These are phyloP conservation scores for Cephus cinctus DNA, from an alignment of 1,140 invertebrate genomes.

Conservation along the genomic window DNA sequence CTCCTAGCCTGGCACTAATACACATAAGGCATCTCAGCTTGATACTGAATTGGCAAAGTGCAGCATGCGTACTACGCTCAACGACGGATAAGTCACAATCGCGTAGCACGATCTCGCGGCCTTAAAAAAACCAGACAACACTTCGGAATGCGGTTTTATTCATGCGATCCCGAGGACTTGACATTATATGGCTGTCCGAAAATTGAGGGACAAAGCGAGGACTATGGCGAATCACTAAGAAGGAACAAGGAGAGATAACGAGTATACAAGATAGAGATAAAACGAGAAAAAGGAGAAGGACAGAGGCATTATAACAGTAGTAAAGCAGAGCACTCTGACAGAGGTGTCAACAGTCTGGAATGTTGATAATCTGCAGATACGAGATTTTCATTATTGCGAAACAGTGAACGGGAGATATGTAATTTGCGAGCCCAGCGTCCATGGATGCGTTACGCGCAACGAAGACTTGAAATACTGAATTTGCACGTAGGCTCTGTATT, in stretches of 20 bases:
- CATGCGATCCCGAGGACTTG: conserved; percentile 16
- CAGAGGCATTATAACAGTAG: neutral
- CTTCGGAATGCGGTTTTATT: conserved; percentile 14
- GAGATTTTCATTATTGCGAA: conserved; percentile 13
- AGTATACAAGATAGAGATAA: neutral
- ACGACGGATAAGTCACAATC: too few species aligned
- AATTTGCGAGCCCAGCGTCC: too few species aligned
- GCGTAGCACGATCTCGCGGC: neutral
- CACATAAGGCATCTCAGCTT: too few species aligned
- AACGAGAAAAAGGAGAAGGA: conserved; percentile 6
- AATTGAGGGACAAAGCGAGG: conserved; percentile 5
- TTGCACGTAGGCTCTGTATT: conserved; percentile 12
- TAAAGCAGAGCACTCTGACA: conserved; percentile 32
- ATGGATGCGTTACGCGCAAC: neutral
- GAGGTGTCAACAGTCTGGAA: conserved; percentile 54
- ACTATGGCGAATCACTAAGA: conserved; percentile 13
- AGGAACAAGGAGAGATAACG: neutral
- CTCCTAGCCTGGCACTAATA: too few species aligned
- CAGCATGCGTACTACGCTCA: too few species aligned
- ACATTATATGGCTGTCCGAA: conserved; percentile 15
- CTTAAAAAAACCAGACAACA: conserved; percentile 9
- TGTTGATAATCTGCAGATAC: conserved; percentile 41
- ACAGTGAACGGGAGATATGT: too few species aligned
- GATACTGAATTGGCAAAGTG: too few species aligned
- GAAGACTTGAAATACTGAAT: too few species aligned